Evolutionary conservation across 2,797 vertebrate species (phyloP), one percentile per base, ranked within the genome.

Genomic region (Hafferia zeledoni): DNA sequence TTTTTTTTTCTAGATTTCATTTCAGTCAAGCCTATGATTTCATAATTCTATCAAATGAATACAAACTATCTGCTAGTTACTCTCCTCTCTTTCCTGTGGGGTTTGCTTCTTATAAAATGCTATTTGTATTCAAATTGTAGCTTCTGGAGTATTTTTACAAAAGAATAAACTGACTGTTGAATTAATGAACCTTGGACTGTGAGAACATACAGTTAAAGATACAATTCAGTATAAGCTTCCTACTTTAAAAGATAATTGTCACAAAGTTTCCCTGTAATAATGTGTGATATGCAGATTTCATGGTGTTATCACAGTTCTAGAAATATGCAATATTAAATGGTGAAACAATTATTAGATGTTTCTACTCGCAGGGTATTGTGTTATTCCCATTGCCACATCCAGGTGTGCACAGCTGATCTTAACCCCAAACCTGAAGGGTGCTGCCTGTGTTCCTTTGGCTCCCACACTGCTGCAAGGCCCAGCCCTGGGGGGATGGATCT

Each of bases 1-100:
- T 93, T 90, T 90, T 94, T 92, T 91, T n/a, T 84, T 52, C 89
- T 31, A 64, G 37, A 43, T 91, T 88, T 85, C 52, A 79, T 94
- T 94, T 89, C 87, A 87, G 20, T 90, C 47, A 78, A 93, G 46
- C 20, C 41, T 67, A 20, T 4, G 13, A 57, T 81, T 86, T 63
- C 33, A 35, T 65, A 22, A 37, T 89, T 91, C 70, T 92, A 72
- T 89, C 57, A 82, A 91, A 87, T 52, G 24, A 85, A 64, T 83
- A 5, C 16, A 70, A 68, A 46, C 20, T 63, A 13, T 74, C 46
- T 87, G 22, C 17, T 61, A 35, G 39, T 80, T 84, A 28, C n/a
- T 70, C 35, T 81, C n/a, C 68, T 60, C 33, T 82, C 35, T 76
- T 64, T 71, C 55, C 43, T 71, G 69, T 53, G 78, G 72, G 68